These are phyloP conservation scores for Gymnarchus niloticus DNA, from an alignment of 2,113 vertebrate species.

Conservation along the genomic window DNA sequence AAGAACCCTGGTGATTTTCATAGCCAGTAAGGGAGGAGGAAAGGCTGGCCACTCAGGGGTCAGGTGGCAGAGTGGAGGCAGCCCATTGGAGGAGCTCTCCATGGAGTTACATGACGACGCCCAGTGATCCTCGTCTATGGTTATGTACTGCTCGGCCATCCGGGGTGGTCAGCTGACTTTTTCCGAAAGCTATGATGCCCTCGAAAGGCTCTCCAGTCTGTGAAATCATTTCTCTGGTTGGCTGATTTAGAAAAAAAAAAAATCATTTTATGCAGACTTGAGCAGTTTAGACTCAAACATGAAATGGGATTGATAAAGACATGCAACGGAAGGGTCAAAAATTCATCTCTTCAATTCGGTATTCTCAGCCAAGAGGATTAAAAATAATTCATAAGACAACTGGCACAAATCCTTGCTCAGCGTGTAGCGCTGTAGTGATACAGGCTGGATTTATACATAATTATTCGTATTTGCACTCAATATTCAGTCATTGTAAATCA, in stretches of 20 bases:
- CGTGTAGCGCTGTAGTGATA: not conserved
- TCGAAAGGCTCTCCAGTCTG: not conserved
- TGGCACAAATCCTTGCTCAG: conserved; percentile 1
- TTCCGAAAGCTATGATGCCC: not conserved
- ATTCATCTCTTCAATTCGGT: not conserved
- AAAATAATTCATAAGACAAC: conserved; percentile 9
- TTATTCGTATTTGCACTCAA: not conserved
- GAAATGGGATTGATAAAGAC: not conserved
- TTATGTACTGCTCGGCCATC: not conserved
- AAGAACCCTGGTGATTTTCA: not conserved
- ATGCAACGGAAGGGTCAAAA: conserved; percentile 10
- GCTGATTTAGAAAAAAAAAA: not conserved
- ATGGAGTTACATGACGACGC: not conserved
- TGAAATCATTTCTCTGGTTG: not conserved
- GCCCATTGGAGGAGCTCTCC: not conserved
- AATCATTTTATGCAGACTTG: not conserved
- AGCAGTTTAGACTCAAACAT: not conserved
- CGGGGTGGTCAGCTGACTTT: not conserved
- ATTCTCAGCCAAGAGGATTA: not conserved
- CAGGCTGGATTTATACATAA: conserved; percentile 2
- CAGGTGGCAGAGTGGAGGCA: not conserved
- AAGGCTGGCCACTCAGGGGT: no score
- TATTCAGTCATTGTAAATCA: not conserved
- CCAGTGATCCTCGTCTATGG: not conserved
- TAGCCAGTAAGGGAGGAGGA: not conserved